Evolutionary conservation across 1,140 invertebrate genomes (phyloP), one percentile per base, ranked within the genome.

Genomic region (Zeugodacus cucurbitae): DNA sequence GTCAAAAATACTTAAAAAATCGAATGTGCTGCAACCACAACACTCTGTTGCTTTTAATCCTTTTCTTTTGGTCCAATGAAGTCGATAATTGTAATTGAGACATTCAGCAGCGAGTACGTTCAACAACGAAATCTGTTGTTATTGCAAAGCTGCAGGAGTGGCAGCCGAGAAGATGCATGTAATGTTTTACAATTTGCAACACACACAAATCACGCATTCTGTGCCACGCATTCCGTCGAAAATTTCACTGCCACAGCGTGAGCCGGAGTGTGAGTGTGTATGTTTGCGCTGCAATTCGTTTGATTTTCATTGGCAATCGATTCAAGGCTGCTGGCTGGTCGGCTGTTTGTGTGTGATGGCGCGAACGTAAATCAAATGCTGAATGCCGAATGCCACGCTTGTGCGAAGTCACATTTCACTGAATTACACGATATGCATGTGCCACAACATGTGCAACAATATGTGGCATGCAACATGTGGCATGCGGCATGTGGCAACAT

Each of bases 401-500:
- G 34, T 74, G 34, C 29, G 17, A 32, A 41, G 67, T 22, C 34
- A 34, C 32, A 34, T 74, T 74, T 37, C 34, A 74, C 32, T 67
- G 62, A 67, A 67, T 67, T 67, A 67, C 62, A 37, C 32, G 67
- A 37, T 37, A 34, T 74, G 67, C 34, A 74, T 74, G 67, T 74
- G 29, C 64, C 14, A 29, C 59, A 62, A 26, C 29, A 67, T 67
- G 64, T 67, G 67, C 67, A 74, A 74, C 67, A 74, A 74, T 14
- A n/a, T n/a, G n/a, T n/a, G n/a, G 67, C 34, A 22, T 29, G 26
- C 29, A 32, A 1, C 64, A 34, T 67, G 26, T 34, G 41, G 74
- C 74, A 82, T 48, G 74, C 22, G 22, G 41, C 74, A 82, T 82
- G 74, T 37, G 41, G 74, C 41, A 82, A 74, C 67, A 74, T 74